Percentiles rank a stretch among this genome's conserved stretches.
Evolutionary conservation across 2,797 vertebrate genomes (phyloP).

Genomic region (Capromys pilorides): DNA sequence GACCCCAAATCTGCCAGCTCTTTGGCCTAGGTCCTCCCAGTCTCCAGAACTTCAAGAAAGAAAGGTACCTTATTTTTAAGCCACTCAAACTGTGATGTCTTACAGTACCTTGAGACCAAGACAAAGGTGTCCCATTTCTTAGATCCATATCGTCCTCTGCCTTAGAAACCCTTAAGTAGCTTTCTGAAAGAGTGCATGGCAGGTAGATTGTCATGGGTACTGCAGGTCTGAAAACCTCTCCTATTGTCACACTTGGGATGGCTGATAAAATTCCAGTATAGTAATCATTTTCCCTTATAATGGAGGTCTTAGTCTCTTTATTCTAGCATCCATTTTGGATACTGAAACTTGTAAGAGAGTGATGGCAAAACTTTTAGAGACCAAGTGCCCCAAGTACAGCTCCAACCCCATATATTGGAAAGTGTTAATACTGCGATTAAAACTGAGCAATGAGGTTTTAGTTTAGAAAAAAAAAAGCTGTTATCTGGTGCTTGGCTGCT

Average conservation of each 20-base stretch:
- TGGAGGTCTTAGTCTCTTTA: slow-evolving; percentile 17
- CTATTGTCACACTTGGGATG: background rate
- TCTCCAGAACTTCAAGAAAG: background rate
- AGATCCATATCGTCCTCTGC: background rate
- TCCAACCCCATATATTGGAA: background rate
- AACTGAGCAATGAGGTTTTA: background rate
- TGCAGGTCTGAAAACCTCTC: slow-evolving; percentile 27
- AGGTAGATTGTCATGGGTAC: slow-evolving; percentile 24
- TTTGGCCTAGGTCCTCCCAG: background rate
- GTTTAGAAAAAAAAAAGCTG: background rate
- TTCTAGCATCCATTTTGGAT: background rate
- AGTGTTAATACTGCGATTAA: background rate
- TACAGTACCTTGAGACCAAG: background rate
- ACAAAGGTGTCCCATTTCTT: background rate
- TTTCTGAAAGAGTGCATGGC: background rate
- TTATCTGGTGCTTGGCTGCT: background rate
- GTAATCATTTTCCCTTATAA: slow-evolving; percentile 8
- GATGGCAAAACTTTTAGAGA: background rate
- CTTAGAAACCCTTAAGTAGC: slow-evolving; percentile 18
- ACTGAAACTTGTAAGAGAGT: background rate
- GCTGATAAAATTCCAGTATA: slow-evolving; percentile 21
- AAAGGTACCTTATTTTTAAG: background rate
- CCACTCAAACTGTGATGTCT: background rate
- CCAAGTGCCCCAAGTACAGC: background rate
- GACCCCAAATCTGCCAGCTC: background rate